Base-by-base conservation (phyloP, 1,140 invertebrate species). In the Macrotrachela quadricornifera region DNA sequence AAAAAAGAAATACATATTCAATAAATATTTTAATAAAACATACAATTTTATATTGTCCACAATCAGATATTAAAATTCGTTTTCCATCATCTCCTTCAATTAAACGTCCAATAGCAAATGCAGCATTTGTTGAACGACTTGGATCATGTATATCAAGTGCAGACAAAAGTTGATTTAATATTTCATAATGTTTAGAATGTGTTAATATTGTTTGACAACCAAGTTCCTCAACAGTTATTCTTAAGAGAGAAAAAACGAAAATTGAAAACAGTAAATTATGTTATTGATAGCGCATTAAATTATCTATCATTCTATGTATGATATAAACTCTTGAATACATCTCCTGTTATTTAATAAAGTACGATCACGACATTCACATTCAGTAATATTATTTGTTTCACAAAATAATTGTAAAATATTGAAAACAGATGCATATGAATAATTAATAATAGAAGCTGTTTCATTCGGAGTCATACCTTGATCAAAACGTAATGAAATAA, bases 81-180 rank as follows among this genome's bases (percentile, higher is more conserved):
- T 64, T 40, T 54, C 49, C 39, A 63, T 61, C 55, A 63, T 62
- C 52, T 67, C 66, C 62, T 64, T 66, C 11, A 4, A 30, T 30
- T 30, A 69, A 54, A 18, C 66, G 56, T n/a, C 68, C 68, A 44
- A 70, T 63, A 21, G 66, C 68, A 64, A 70, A 70, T 9, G 68
- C 68, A 44, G 65, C 64, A 62, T 70, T 70, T 64, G 67, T 70
- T 10, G 64, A 65, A 30, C 64, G 57, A 18, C 68, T 66, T 58
- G 66, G 64, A 60, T 67, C 64, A 59, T 67, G 65, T 13, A 63
- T 59, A 11, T 64, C 66, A 10, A 69, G 55, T 13, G 64, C 65
- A n/a, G 57, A 49, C 14, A 67, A 57, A 15, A 69, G 57, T 49
- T 62, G 57, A 0, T 59, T 57, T 6, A 68, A 56, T 37, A 68